These are phyloP conservation scores for Camponotus vicinus DNA, from an alignment of 1,140 invertebrate genomes.

Conservation along the genomic window DNA sequence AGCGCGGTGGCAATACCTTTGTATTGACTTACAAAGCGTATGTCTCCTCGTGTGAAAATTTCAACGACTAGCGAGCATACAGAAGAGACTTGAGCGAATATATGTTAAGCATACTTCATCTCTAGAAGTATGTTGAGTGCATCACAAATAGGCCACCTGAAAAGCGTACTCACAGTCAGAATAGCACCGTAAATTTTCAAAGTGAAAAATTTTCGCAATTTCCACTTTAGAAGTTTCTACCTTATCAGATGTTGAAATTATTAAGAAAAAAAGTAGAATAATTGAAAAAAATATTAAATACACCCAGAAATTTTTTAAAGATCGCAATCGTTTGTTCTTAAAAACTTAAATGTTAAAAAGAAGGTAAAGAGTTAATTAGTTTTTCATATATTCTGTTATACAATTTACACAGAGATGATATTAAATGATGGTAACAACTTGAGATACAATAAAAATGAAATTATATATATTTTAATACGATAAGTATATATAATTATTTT, in stretches of 20 bases:
- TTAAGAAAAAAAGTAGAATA: background rate
- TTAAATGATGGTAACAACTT: too few relatives aligned
- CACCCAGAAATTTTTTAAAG: background rate
- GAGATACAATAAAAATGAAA: background rate
- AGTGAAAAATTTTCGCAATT: background rate
- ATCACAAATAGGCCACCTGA: constrained; percentile 6
- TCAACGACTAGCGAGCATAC: background rate
- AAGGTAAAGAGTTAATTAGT: background rate
- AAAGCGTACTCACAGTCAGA: background rate
- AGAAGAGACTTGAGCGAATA: background rate
- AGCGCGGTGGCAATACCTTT: background rate
- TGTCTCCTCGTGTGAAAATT: background rate
- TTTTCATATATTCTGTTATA: background rate
- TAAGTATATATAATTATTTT: background rate
- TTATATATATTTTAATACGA: background rate
- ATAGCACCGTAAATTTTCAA: background rate
- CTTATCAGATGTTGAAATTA: constrained; percentile 40
- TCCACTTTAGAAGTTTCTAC: background rate
- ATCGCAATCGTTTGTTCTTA: background rate
- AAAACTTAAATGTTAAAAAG: background rate
- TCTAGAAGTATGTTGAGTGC: background rate
- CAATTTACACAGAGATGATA: background rate
- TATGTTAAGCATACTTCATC: constrained; percentile 1
- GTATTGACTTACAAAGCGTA: constrained; percentile 59
- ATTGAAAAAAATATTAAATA: background rate